These are phyloP conservation scores for Sebastes taczanowskii DNA, from an alignment of 2,797 vertebrate species.

Conservation along the genomic window DNA sequence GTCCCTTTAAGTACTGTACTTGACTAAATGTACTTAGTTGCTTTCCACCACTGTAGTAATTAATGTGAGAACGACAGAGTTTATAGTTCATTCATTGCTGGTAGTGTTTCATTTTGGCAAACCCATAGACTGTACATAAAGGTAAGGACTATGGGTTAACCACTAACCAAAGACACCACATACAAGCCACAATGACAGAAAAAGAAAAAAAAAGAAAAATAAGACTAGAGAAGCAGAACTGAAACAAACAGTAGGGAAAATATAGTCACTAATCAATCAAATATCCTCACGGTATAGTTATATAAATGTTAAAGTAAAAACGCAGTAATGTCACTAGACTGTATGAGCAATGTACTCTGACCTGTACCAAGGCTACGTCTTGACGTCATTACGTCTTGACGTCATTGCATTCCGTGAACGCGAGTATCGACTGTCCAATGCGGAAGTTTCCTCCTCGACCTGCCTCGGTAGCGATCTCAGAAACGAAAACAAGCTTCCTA, in stretches of 20 bases:
- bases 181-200: neutral
- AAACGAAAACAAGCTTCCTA: slow-evolving; percentile 66
- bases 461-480: slow-evolving; percentile 55
- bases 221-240: neutral
- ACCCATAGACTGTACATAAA: neutral
- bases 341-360: neutral
- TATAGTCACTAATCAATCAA: neutral
- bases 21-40: neutral
- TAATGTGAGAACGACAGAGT: neutral
- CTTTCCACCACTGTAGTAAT: neutral
- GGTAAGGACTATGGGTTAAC: neutral
- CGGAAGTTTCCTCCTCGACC: slow-evolving; percentile 80
- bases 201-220: neutral
- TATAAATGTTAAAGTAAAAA: neutral
- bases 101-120: neutral
- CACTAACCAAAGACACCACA: neutral
- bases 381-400: slow-evolving; percentile 79
- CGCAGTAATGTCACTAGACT: too few relatives aligned
- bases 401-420: slow-evolving; percentile 70
- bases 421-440: slow-evolving; percentile 79
- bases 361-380: slow-evolving; percentile 34
- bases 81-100: neutral
- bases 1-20: too few relatives aligned
- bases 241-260: neutral
- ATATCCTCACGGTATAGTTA: too few relatives aligned